Percentiles rank a stretch among this genome's conserved stretches.
These are phyloP conservation scores for Sinohyriopsis cumingii DNA, from an alignment of 2,888 invertebrate genomes.

Conservation along the genomic window DNA sequence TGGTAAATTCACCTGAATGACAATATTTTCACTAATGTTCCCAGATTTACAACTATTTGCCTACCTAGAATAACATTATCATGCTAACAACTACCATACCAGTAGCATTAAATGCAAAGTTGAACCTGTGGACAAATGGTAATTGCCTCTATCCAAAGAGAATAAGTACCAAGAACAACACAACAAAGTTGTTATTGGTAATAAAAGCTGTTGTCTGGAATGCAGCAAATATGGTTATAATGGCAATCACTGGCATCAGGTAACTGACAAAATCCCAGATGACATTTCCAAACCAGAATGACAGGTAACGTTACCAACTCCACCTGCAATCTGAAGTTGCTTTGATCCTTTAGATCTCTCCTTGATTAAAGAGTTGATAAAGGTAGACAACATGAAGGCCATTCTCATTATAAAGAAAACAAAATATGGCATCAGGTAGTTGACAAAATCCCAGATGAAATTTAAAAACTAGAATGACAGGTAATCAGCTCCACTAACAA, in stretches of 20 bases:
- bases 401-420: slow-evolving; percentile 55
- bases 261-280: slow-evolving; percentile 81
- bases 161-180: slow-evolving; percentile 78
- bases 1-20: too few species aligned
- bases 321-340: slow-evolving; percentile 57
- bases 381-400: slow-evolving; percentile 59
- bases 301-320: slow-evolving; percentile 52
- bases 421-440: slow-evolving; percentile 76
- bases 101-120: slow-evolving; percentile 81
- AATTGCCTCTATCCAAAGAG: slow-evolving; percentile 82
- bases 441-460: slow-evolving; percentile 80
- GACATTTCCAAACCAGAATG: slow-evolving; percentile 81
- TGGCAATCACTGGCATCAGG: slow-evolving; percentile 76
- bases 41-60: background rate
- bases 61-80: slow-evolving; percentile 82
- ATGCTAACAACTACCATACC: slow-evolving; percentile 83
- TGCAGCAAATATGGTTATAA: slow-evolving; percentile 77
- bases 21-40: too few species aligned
- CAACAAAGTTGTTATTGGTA: slow-evolving; percentile 66
- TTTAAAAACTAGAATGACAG: slow-evolving; percentile 80
- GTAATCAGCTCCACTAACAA: slow-evolving; percentile 53
- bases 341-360: slow-evolving; percentile 49
- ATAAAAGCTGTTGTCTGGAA: slow-evolving; percentile 79
- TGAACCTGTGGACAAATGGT: slow-evolving; percentile 81
- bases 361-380: slow-evolving; percentile 56